phyloP scores from a whole-genome alignment of 2,888 invertebrate species.

The Agrotis puta region DNA sequence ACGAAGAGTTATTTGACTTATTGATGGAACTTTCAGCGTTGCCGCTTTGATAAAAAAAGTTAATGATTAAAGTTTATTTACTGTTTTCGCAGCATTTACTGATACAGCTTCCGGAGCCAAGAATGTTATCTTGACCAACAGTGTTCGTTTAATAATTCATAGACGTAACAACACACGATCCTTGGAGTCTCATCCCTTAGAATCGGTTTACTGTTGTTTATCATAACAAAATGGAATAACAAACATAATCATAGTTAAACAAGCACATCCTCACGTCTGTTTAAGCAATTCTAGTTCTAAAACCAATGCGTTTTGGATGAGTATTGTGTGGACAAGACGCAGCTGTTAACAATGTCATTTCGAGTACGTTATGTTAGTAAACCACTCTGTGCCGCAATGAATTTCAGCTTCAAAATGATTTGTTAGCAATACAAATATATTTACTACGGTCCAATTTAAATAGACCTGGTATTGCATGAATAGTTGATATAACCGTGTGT shows the following conservation, averaged over 20 bases:
- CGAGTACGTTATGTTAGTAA: constrained; percentile 62
- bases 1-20: constrained; percentile 61
- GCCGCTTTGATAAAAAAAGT: constrained; percentile 19
- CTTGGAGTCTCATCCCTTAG: constrained; percentile 37
- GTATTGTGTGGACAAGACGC: constrained; percentile 35
- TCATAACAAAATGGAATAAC: constrained; percentile 58
- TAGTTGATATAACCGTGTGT: constrained; percentile 37
- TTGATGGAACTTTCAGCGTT: constrained; percentile 55
- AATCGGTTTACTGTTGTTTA: constrained; percentile 44
- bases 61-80: constrained; percentile 29
- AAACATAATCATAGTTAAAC: constrained; percentile 29
- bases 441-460: constrained; percentile 57
- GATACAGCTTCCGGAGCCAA: constrained; percentile 8
- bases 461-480: constrained; percentile 30
- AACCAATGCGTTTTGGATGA: constrained; percentile 11
- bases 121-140: constrained; percentile 29
- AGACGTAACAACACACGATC: constrained; percentile 27
- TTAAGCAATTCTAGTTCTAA: constrained; percentile 27
- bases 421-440: constrained; percentile 64
- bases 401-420: constrained; percentile 67
- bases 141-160: constrained; percentile 44
- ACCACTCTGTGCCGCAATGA: constrained; percentile 64
- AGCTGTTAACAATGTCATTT: constrained; percentile 61
- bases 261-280: constrained; percentile 19
- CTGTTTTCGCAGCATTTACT: constrained; percentile 28